Conservation (phyloP, 2,113 vertebrate species). For the Pipra filicauda region DNA sequence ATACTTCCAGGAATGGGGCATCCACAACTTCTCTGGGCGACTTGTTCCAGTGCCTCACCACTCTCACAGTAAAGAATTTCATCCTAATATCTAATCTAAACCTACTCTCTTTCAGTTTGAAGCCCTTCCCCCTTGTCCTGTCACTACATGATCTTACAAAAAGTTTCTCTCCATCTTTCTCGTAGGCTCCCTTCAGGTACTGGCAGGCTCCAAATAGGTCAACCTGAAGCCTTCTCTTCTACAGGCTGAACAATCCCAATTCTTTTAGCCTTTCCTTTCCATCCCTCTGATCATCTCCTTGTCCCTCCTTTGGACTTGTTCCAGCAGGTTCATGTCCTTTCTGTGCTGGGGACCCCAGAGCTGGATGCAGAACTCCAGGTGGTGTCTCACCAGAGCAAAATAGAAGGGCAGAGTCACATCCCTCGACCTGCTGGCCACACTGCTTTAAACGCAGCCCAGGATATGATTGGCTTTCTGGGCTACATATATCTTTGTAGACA, state of each 20-base stretch:
- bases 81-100: background rate
- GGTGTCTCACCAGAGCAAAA: background rate
- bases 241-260: background rate
- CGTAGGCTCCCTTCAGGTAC: background rate
- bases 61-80: background rate
- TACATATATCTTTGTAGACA: background rate
- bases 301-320: background rate
- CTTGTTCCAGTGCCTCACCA: background rate
- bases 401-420: background rate
- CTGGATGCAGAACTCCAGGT: background rate
- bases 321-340: background rate
- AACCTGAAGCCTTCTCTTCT: background rate
- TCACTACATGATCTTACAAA: background rate
- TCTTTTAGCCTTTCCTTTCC: background rate
- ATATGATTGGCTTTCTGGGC: background rate
- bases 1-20: background rate
- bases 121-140: background rate
- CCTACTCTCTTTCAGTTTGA: background rate
- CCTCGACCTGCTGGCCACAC: rapidly evolving
- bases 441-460: background rate
- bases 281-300: background rate
- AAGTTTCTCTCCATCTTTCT: rapidly evolving
- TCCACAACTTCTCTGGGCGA: background rate
- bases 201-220: background rate
- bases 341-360: background rate